Conservation (phyloP, 2,888 invertebrate species). For the Philhelius pedissequus region DNA sequence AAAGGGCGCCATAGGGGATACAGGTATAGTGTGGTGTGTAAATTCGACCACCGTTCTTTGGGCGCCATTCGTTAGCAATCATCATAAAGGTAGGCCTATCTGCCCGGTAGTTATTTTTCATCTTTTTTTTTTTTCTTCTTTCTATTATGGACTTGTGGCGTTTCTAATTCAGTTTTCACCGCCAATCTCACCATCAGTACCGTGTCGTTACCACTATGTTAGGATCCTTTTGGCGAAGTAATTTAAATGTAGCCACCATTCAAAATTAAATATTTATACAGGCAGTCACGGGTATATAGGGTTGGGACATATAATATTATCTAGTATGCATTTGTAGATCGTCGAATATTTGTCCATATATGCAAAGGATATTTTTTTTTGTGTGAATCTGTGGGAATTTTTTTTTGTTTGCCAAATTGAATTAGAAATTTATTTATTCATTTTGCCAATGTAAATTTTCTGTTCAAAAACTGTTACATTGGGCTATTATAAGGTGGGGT, state of each 20-base stretch:
- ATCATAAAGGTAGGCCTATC: slow-evolving; percentile 34
- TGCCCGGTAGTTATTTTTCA: not conserved
- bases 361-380: slow-evolving; percentile 17
- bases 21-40: slow-evolving; percentile 14
- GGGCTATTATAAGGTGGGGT: not conserved
- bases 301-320: not conserved
- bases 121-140: not conserved
- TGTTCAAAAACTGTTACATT: slow-evolving; percentile 10
- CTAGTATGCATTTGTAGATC: not conserved
- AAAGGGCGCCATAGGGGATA: slow-evolving; percentile 38
- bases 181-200: not conserved
- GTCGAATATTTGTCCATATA: slow-evolving; percentile 22
- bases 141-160: not conserved
- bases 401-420: slow-evolving; percentile 41
- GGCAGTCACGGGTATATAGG: not conserved
- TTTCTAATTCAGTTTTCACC: slow-evolving; percentile 1
- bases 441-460: slow-evolving; percentile 58
- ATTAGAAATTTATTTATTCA: slow-evolving; percentile 68
- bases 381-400: not conserved
- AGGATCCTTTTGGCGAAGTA: slow-evolving; percentile 28
- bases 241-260: slow-evolving; percentile 58
- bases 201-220: not conserved
- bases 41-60: slow-evolving; percentile 18
- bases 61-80: slow-evolving; percentile 45
- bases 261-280: slow-evolving; percentile 58